Base-by-base conservation (phyloP, 2,888 invertebrate species). In the Pachymerium ferrugineum region DNA sequence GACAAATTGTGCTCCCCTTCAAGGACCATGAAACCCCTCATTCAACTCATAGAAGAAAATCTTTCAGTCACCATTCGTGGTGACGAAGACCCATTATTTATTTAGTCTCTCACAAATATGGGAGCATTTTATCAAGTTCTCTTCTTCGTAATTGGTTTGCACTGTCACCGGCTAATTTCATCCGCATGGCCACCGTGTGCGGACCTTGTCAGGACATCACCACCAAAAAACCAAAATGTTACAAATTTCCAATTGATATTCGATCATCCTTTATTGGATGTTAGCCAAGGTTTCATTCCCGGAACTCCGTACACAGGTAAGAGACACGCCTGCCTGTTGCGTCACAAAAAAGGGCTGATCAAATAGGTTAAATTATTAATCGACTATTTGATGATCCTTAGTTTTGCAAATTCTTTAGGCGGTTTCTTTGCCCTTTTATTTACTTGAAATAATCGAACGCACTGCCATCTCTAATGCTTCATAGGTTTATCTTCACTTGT, bases 211-310 rank as follows among this genome's bases (percentile, higher is more conserved):
- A 12, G 38, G 16, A 38, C 14, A n/a, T n/a, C n/a, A 12, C 38
- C 5, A 38, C 3, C 12, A 38, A 14, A 38, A 38, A 16, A 16
- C 38, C 38, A 38, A 38, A 38, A 38, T 16, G 14, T n/a, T 16
- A 8, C 38, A 4, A 38, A 38, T 22, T 70, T 70, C 70, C 70
- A 70, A 25, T 3, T 70, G 16, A 29, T n/a, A 31, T 28, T 70
- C 70, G 70, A 70, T 70, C 71, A 71, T 35, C 38, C 42, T n/a
- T 6, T 38, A 12, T 33, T 71, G 42, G 71, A 71, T 71, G 22
- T 38, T 2, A 71, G 71, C 71, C 71, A 71, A 71, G 71, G 71
- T 38, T 71, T 71, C 25, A 38, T 71, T 25, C 71, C 71, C 22
- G 71, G 71, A 38, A 33, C 42, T 35, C 12, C 28, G 16, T 71